Evolutionary conservation across 2,888 invertebrate genomes (phyloP).

Genomic region (Melanophora roralis): DNA sequence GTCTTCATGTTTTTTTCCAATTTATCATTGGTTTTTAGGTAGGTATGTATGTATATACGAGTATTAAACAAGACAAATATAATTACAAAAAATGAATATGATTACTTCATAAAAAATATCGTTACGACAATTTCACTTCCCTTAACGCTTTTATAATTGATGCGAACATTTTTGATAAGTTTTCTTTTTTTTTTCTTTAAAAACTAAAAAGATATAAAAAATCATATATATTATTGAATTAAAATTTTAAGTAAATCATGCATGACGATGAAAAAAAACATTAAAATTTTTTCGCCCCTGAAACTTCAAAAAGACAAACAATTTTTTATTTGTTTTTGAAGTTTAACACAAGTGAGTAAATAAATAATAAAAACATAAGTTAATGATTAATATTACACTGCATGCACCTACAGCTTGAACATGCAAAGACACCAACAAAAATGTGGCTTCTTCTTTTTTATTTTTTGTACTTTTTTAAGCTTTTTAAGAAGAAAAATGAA

Average conservation of each 20-base stretch:
- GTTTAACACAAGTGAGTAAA: slow-evolving; percentile 1
- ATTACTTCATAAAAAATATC: slow-evolving; percentile 41
- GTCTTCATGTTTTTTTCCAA: too few relatives aligned
- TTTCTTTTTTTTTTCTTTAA: background rate
- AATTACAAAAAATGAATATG: too few relatives aligned
- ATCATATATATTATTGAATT: background rate
- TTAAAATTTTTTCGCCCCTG: too few relatives aligned
- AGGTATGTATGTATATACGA: too few relatives aligned
- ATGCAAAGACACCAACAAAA: slow-evolving; percentile 17
- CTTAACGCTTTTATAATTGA: slow-evolving; percentile 16
- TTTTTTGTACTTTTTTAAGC: background rate
- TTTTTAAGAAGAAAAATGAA: slow-evolving; percentile 25
- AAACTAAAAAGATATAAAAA: background rate
- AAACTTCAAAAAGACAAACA: background rate
- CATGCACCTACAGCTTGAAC: slow-evolving; percentile 49
- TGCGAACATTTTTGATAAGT: slow-evolving; percentile 8
- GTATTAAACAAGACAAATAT: too few relatives aligned
- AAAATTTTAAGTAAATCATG: slow-evolving; percentile 47
- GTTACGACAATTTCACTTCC: slow-evolving; percentile 37
- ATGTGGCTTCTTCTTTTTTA: background rate
- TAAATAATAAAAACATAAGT: slow-evolving; percentile 4
- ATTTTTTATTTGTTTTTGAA: background rate
- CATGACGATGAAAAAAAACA: slow-evolving; percentile 19
- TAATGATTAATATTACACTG: slow-evolving; percentile 27
- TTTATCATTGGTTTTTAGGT: too few relatives aligned